A percentile compares a stretch with the other conserved stretches of the same genome.
Evolutionary conservation across 35 echinoderm and acorn worm genomes (phyloP).

Genomic region (Stichopus chloronotus): DNA sequence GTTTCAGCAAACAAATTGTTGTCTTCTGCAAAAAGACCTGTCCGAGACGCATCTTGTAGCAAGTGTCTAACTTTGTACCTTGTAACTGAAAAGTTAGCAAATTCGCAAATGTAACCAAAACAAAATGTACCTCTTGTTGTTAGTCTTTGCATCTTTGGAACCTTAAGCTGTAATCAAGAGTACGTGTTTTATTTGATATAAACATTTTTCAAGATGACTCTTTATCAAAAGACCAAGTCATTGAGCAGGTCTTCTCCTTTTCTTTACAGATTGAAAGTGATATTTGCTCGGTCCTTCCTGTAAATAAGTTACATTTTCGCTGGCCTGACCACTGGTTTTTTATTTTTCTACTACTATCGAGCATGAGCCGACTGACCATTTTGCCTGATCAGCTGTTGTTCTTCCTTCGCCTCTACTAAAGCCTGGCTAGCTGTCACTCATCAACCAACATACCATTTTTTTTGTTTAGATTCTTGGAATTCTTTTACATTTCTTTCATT

Average conservation of each 20-base stretch:
- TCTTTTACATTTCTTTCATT: background rate
- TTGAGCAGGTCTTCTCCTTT: background rate
- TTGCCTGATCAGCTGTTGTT: background rate
- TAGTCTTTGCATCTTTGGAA: no score
- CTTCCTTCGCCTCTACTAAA: background rate
- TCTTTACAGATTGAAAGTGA: background rate
- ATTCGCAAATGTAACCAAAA: no score
- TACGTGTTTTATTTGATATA: no score
- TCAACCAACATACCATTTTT: background rate
- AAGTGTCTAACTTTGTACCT: no score
- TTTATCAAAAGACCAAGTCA: background rate
- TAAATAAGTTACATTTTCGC: background rate
- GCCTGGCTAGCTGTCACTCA: background rate
- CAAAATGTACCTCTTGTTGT: no score
- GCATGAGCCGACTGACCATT: background rate
- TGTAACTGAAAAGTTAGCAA: no score
- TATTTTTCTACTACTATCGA: background rate
- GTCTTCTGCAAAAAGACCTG: no score
- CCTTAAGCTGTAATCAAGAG: no score
- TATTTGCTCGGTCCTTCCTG: background rate
- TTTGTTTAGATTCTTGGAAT: background rate
- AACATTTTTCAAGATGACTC: no score
- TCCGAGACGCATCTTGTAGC: no score
- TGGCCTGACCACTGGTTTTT: background rate
- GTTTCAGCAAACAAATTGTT: no score